A percentile compares a stretch with the other conserved stretches of the same genome.
Evolutionary conservation across 2,113 vertebrate genomes (phyloP).

Genomic region (Callipepla californica): DNA sequence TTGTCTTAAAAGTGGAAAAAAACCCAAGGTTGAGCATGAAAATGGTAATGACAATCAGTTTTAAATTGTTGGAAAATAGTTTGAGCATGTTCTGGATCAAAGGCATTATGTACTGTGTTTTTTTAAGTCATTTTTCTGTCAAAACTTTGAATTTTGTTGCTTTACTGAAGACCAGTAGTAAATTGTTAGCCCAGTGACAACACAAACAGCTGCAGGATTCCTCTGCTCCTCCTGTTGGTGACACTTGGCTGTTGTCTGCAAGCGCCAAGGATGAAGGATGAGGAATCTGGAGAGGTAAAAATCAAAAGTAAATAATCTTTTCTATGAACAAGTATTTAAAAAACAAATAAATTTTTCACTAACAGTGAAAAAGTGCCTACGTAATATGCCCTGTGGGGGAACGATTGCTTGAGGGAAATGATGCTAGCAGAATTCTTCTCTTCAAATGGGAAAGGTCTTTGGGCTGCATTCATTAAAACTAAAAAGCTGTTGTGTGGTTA

Average conservation of each 20-base stretch:
- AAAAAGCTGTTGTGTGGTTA: conserved; percentile 25
- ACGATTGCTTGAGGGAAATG: neutral
- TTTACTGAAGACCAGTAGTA: neutral
- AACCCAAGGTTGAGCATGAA: neutral
- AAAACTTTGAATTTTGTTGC: neutral
- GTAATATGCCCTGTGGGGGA: neutral
- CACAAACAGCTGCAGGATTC: neutral
- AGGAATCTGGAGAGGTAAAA: neutral
- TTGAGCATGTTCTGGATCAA: neutral
- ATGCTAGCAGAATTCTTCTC: neutral
- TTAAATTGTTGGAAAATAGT: neutral
- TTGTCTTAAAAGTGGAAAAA: neutral
- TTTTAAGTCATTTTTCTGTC: neutral
- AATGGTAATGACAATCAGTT: rapidly evolving
- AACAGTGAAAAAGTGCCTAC: neutral
- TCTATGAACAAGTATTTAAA: neutral
- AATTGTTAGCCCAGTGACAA: neutral
- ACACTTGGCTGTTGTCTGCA: neutral
- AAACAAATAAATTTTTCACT: neutral
- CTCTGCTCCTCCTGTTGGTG: neutral
- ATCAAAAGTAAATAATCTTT: neutral
- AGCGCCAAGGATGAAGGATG: rapidly evolving
- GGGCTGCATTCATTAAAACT: neutral
- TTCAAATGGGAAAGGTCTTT: neutral
- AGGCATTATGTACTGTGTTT: neutral